phyloP scores from a whole-genome alignment of 1,140 invertebrate species.

The Heterodera schachtii region DNA sequence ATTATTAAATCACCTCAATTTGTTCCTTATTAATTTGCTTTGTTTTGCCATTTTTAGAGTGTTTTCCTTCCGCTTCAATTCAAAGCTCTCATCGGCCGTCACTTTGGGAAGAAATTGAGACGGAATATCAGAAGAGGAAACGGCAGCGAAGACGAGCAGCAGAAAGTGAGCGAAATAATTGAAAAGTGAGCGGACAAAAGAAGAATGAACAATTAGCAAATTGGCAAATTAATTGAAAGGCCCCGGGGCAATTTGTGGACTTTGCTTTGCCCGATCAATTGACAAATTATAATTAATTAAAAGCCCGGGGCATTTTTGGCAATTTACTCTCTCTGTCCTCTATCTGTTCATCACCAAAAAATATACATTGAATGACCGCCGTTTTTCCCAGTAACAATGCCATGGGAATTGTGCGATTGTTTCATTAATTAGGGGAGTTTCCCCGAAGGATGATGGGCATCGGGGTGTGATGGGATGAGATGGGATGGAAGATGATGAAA shows the following conservation, averaged over 20 bases:
- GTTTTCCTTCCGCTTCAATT: background rate
- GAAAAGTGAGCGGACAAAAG: background rate
- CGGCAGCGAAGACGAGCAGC: slow-evolving; percentile 2
- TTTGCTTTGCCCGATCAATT: too few relatives aligned
- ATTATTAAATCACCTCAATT: too few relatives aligned
- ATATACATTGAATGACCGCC: too few relatives aligned
- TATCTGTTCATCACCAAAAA: too few relatives aligned
- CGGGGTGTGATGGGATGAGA: background rate
- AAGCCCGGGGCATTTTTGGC: background rate
- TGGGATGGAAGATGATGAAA: background rate
- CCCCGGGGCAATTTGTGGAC: too few relatives aligned
- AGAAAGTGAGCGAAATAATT: slow-evolving; percentile 1
- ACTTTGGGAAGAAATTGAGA: slow-evolving; percentile 29
- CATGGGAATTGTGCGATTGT: background rate
- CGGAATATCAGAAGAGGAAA: slow-evolving; percentile 5
- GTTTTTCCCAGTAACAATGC: too few relatives aligned
- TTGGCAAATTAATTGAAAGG: too few relatives aligned
- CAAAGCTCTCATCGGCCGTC: background rate
- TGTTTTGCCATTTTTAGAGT: background rate
- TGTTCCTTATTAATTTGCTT: too few relatives aligned
- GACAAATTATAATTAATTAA: background rate
- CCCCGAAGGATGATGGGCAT: background rate
- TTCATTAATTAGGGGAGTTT: background rate
- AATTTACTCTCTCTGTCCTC: background rate
- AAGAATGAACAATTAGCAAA: slow-evolving; percentile 7